A percentile compares a stretch with the other conserved stretches of the same genome.
These are phyloP conservation scores for Cladopsammia gracilis DNA, from an alignment of 64 coral and sea anemone species.

Conservation along the genomic window DNA sequence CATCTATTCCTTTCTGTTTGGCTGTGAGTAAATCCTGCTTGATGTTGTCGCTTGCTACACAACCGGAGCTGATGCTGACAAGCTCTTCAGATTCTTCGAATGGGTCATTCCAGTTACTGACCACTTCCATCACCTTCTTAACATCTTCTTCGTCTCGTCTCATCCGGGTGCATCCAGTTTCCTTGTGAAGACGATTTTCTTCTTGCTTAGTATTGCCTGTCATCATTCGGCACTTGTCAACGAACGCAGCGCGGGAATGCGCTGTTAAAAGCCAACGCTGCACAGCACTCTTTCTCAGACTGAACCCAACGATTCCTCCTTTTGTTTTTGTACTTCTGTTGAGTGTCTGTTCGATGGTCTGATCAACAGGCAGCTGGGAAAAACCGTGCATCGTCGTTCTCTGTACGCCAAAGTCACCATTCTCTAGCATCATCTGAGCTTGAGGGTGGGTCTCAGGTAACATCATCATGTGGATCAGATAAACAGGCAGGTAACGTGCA, in stretches of 20 bases:
- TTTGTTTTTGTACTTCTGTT: conserved; percentile 66
- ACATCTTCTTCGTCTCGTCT: conserved; percentile 54
- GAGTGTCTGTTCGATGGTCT: conserved; percentile 53
- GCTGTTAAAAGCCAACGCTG: conserved; percentile 56
- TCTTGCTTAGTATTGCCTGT: conserved; percentile 20
- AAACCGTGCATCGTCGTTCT: conserved; percentile 22
- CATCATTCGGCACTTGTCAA: conserved; percentile 51
- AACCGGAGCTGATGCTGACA: conserved; percentile 37
- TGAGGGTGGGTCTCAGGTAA: background rate
- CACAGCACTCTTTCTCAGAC: conserved; percentile 54
- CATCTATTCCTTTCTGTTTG: conserved; percentile 30
- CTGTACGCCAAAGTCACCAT: conserved; percentile 64
- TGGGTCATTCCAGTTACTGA: conserved; percentile 20
- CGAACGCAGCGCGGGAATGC: conserved; percentile 35
- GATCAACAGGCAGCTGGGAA: conserved; percentile 40
- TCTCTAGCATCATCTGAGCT: background rate
- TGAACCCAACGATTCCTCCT: conserved; percentile 61
- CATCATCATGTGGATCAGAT: too few species aligned
- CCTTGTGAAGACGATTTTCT: conserved; percentile 27
- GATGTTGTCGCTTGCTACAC: conserved; percentile 3
- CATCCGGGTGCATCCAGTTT: background rate
- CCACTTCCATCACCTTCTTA: conserved; percentile 42
- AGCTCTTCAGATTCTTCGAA: conserved; percentile 54
- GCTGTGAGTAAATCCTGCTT: conserved; percentile 22
- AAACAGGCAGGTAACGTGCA: conserved; percentile 31